phyloP scores from a whole-genome alignment of 2,113 vertebrate species.

The Zosterops japonicus region DNA sequence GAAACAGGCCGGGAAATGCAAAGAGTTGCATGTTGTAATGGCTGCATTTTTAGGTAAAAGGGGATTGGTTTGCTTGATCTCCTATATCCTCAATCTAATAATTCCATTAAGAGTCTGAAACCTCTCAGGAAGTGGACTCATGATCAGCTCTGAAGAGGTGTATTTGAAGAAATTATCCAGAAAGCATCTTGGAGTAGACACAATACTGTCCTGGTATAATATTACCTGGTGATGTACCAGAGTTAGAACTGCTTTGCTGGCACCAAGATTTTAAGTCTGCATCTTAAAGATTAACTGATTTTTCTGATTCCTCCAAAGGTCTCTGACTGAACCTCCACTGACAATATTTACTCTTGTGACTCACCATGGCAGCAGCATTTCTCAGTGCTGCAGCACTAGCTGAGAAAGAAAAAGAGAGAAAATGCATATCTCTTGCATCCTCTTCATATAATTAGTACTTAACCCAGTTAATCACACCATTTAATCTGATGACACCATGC shows the following conservation, averaged over 20 bases:
- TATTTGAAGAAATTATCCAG: not conserved
- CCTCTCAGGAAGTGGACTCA: not conserved
- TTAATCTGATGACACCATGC: not conserved
- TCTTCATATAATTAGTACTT: not conserved
- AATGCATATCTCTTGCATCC: not conserved
- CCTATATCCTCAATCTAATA: not conserved
- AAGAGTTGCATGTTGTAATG: not conserved
- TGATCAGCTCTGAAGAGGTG: not conserved
- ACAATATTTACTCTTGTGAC: not conserved
- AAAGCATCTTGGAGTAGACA: not conserved
- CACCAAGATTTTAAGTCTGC: not conserved
- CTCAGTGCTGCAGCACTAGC: not conserved
- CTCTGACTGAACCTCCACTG: not conserved
- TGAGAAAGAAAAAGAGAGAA: not conserved
- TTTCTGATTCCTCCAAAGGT: not conserved
- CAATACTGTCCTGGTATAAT: rapidly evolving
- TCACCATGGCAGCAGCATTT: not conserved
- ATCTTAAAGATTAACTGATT: not conserved
- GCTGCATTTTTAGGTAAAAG: not conserved
- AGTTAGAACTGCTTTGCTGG: not conserved
- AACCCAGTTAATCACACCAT: constrained; percentile 11
- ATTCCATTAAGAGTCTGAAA: not conserved
- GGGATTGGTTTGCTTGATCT: not conserved
- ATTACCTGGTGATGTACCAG: not conserved
- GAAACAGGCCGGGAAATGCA: not conserved